phyloP scores from a whole-genome alignment of 2,888 invertebrate genomes.

The Oscheius sp. region DNA sequence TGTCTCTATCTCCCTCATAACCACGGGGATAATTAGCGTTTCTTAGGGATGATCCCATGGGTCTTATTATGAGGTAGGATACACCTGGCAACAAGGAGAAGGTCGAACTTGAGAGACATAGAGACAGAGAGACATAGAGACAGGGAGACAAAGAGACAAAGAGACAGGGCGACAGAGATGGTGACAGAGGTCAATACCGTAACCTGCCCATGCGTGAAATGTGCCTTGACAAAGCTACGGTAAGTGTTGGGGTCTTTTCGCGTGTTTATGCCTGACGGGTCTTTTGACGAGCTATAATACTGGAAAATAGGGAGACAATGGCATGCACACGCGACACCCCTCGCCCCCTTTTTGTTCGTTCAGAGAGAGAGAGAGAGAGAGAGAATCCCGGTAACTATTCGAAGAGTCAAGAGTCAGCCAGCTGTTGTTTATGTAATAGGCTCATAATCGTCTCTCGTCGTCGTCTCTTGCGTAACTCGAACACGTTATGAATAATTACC shows the following conservation, averaged over 20 bases:
- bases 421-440: constrained; percentile 36
- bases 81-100: constrained; percentile 18
- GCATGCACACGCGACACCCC: background rate
- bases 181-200: constrained; percentile 1
- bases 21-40: constrained; percentile 30
- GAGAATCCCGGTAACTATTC: background rate
- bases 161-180: background rate
- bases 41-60: constrained; percentile 29
- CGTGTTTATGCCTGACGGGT: constrained; percentile 31
- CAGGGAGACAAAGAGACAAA: constrained; percentile 4
- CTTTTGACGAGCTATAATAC: constrained; percentile 30
- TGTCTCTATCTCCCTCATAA: constrained; percentile 22
- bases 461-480: constrained; percentile 19
- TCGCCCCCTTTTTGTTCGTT: background rate
- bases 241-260: constrained; percentile 12
- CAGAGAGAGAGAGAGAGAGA: background rate
- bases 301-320: constrained; percentile 34
- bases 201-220: constrained; percentile 19
- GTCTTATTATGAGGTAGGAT: background rate
- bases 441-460: constrained; percentile 19
- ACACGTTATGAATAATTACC: constrained; percentile 35
- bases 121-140: constrained; percentile 9
- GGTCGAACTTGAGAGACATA: background rate
- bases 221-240: constrained; percentile 18
- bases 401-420: background rate